Percentiles rank a stretch among this genome's conserved stretches.
Evolutionary conservation across 2,888 invertebrate genomes (phyloP).

Genomic region (Ennomos quercinarius): DNA sequence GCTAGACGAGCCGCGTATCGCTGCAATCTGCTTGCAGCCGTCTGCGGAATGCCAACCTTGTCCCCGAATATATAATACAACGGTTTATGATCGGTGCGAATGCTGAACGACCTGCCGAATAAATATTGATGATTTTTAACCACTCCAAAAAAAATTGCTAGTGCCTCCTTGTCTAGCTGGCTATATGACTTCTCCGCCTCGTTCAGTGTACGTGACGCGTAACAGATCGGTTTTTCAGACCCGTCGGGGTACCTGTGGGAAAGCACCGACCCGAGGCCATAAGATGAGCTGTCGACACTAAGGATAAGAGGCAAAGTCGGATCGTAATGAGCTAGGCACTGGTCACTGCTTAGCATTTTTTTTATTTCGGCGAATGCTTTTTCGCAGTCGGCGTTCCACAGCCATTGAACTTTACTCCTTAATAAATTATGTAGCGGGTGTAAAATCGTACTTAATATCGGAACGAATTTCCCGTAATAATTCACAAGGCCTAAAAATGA

Average conservation of each 20-base stretch:
- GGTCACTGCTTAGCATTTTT: conserved; percentile 12
- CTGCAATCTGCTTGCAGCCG: too few species aligned
- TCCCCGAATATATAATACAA: too few species aligned
- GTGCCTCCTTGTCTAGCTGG: not conserved
- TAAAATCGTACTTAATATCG: conserved; percentile 34
- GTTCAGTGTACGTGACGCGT: conserved; percentile 21
- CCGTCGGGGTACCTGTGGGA: conserved; percentile 37
- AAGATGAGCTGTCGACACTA: conserved; percentile 37
- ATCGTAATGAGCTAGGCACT: conserved; percentile 38
- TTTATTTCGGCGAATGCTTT: conserved; percentile 26
- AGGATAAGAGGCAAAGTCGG: conserved; percentile 32
- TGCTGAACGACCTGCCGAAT: not conserved
- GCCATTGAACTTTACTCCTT: conserved; percentile 24
- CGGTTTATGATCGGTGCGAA: too few species aligned
- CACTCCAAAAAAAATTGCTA: not conserved
- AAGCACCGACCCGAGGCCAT: conserved; percentile 41
- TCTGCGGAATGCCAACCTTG: too few species aligned
- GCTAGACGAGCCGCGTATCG: too few species aligned
- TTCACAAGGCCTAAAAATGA: conserved; percentile 39
- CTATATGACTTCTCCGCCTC: conserved; percentile 3
- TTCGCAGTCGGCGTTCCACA: conserved; percentile 29
- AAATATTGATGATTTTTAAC: conserved; percentile 14
- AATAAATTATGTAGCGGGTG: conserved; percentile 37
- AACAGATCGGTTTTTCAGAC: conserved; percentile 17
- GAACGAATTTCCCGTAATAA: conserved; percentile 38